Base-by-base conservation (phyloP, 2,113 vertebrate genomes). In the Daphoenositta chrysoptera region DNA sequence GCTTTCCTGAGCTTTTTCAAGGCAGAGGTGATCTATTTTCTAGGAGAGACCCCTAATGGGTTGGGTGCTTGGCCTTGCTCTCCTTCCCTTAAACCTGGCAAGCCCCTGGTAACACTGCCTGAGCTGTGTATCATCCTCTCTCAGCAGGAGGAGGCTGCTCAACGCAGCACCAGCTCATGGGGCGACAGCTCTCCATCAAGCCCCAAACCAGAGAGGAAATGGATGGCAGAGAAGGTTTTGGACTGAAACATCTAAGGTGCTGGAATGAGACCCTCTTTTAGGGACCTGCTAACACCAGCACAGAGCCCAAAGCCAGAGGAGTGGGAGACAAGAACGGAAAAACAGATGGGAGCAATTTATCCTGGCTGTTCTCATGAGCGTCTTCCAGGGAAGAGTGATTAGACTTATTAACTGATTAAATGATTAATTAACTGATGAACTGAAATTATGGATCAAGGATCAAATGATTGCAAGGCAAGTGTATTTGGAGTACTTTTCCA, bases 401-500 rank as follows among this genome's bases (percentile, higher is more conserved):
- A 92, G 51, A 60, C 85, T 81, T 94, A 95, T 95, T 95, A 97
- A 93, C 78, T 95, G 95, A 96, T 96, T 92, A 97, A 93, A 83
- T 63, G 23, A 94, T 89, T 97, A 93, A 96, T 97, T 97, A 96
- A 81, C 93, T 95, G 95, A 96, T 95, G 94, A 96, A 96, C 54
- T 81, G 79, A 91, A 96, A 96, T 96, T 88, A 79, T 9, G 27
- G 94, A 94, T 94, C 53, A 31, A 94, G 87, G 77, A 87, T 84
- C 73, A 83, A 94, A 94, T 94, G 93, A 97, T 94, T 95, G 94
- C 91, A 83, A 89, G 87, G 84, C 19, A 53, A 87, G 79, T 60
- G 82, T 83, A 88, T 95, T 96, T 91, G 78, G 71, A 94, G 92
- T 54, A 56, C 31, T 81, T 86, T 80, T 77, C 71, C n/a, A 15